Evolutionary conservation across 2,888 invertebrate genomes (phyloP).

Genomic region (Azorinus chamasolen): DNA sequence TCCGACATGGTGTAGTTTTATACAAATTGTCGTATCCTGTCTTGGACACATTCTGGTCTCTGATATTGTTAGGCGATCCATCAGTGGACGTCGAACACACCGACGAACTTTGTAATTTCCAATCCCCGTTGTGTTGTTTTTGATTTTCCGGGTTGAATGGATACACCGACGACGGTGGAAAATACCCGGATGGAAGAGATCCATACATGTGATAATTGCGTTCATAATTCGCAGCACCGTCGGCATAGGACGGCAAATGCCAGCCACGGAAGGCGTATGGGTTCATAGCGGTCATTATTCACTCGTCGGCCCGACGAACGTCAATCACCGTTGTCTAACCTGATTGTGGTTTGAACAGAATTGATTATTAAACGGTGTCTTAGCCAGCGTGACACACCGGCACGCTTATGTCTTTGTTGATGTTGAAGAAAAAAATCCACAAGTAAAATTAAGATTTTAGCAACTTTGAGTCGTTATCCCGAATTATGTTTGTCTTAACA

Average conservation of each 20-base stretch:
- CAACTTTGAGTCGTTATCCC: no score
- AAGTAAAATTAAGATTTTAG: no score
- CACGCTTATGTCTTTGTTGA: no score
- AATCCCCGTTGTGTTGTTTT: constrained; percentile 77
- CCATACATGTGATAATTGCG: constrained; percentile 81
- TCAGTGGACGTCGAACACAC: constrained; percentile 72
- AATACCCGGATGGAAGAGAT: constrained; percentile 80
- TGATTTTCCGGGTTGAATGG: constrained; percentile 76
- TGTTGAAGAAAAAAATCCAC: no score
- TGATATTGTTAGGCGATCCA: constrained; percentile 65
- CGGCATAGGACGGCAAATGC: constrained; percentile 81
- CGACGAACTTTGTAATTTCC: constrained; percentile 75
- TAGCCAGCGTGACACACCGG: no score
- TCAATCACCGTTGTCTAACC: background rate
- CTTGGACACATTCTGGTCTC: constrained; percentile 68
- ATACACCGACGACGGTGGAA: constrained; percentile 76
- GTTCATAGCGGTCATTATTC: constrained; percentile 75
- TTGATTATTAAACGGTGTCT: background rate
- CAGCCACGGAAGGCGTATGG: constrained; percentile 82
- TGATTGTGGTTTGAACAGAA: background rate
- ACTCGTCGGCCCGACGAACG: background rate
- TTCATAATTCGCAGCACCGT: constrained; percentile 77
- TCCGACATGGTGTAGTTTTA: constrained; percentile 70
- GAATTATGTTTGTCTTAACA: no score
- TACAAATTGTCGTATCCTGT: constrained; percentile 78